Conservation (phyloP, 2,888 invertebrate genomes). For the Folsomia candida region DNA sequence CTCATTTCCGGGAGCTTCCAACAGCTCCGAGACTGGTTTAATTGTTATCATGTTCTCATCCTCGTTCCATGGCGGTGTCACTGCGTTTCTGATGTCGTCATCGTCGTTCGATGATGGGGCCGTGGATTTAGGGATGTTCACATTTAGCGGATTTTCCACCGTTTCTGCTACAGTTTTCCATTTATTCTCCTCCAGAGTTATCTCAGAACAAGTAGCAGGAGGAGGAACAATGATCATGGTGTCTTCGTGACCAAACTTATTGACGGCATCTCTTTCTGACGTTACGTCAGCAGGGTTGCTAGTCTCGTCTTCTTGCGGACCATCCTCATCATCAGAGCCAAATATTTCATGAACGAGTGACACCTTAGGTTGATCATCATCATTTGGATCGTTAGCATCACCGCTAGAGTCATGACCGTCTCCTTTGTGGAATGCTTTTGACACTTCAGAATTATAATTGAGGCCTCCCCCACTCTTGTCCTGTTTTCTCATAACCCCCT, state of each 20-base stretch:
- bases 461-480: slow-evolving; percentile 22
- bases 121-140: neutral
- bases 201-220: neutral
- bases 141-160: neutral
- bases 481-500: slow-evolving; percentile 47
- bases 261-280: neutral
- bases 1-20: slow-evolving; percentile 5
- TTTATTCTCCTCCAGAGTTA: neutral
- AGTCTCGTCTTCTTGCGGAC: slow-evolving; percentile 27
- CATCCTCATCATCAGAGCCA: slow-evolving; percentile 48
- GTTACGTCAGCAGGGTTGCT: neutral
- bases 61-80: neutral
- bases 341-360: slow-evolving; percentile 49
- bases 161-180: slow-evolving; percentile 1
- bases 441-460: slow-evolving; percentile 49
- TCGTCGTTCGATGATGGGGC: neutral
- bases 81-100: neutral
- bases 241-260: neutral
- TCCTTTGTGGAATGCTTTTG: slow-evolving; percentile 57
- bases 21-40: slow-evolving; percentile 5
- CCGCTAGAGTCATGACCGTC: slow-evolving; percentile 18
- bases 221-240: neutral
- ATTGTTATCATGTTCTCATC: slow-evolving; percentile 7
- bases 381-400: slow-evolving; percentile 26
- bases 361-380: slow-evolving; percentile 32